A percentile compares a stretch with the other conserved stretches of the same genome.
Evolutionary conservation across 2,888 invertebrate species (phyloP).

Genomic region (Eupeodes latifasciatus): DNA sequence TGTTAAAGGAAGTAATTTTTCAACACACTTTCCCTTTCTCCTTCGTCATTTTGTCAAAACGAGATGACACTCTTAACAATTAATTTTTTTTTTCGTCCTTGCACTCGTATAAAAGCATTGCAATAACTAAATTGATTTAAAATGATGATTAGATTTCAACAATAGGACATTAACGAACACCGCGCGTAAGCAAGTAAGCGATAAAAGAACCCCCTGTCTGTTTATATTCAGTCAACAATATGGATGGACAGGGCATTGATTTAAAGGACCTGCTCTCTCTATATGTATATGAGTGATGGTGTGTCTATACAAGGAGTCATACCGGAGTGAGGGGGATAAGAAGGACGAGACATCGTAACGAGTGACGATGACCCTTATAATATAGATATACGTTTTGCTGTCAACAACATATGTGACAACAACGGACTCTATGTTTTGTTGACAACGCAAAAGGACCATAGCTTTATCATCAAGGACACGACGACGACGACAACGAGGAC

Average conservation of each 20-base stretch:
- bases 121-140: slow-evolving; percentile 71
- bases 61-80: too few relatives aligned
- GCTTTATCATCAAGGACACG: not conserved
- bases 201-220: not conserved
- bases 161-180: slow-evolving; percentile 70
- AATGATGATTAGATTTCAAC: slow-evolving; percentile 72
- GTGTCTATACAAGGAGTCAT: too few relatives aligned
- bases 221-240: slow-evolving; percentile 5
- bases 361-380: slow-evolving; percentile 52
- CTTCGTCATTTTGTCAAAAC: too few relatives aligned
- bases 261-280: slow-evolving; percentile 35
- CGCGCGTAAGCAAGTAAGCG: not conserved
- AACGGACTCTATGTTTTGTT: slow-evolving; percentile 44
- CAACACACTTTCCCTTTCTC: slow-evolving; percentile 5
- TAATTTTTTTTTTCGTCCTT: too few relatives aligned
- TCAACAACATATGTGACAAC: slow-evolving; percentile 73
- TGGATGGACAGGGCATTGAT: slow-evolving; percentile 53
- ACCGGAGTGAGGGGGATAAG: not conserved
- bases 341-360: not conserved
- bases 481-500: slow-evolving; percentile 31
- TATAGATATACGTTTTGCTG: slow-evolving; percentile 46
- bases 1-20: slow-evolving; percentile 25
- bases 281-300: not conserved
- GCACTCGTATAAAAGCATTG: slow-evolving; percentile 39
- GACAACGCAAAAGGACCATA: slow-evolving; percentile 9